Base-by-base conservation (phyloP, 1,140 invertebrate species). In the Pteromalus puparum region DNA sequence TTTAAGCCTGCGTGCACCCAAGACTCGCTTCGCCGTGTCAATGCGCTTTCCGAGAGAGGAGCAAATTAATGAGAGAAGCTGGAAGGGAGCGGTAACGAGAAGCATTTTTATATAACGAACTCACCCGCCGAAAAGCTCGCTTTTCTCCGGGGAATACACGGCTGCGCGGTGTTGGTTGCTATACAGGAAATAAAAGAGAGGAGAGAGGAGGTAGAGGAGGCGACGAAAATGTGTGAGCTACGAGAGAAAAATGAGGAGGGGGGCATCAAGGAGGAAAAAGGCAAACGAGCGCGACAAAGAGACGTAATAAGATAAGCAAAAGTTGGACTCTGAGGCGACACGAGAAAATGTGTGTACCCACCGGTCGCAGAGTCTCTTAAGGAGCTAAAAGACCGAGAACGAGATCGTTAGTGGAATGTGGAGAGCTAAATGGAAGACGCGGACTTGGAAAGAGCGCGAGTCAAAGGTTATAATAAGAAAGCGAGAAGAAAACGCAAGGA, bases 81-180 rank as follows among this genome's bases (percentile, higher is more conserved):
- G 34, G 18, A 38, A 70, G 15, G 67, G 15, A n/a, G 3, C 65
- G 80, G 87, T 85, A 88, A 88, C 86, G 87, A 88, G 86, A 73
- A 82, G 87, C 86, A 88, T 90, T 90, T 88, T 89, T 89, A 78
- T 89, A 83, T 88, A 89, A 89, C 82, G 87, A 89, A 88, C 87
- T 89, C 83, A 80, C 74, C 75, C 87, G 84, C 83, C 87, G 80
- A 86, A 89, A 88, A 61, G 26, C 68, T 30, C 24, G 24, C 15
- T 61, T n/a, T 26, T 84, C 87, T 80, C 85, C 53, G 75, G 86
- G 85, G 86, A 86, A 28, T 34, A 78, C n/a, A 42, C 26, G 38
- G 61, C 24, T 30, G n/a, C n/a, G 74, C 74, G 21, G 42, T 46
- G 28, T 53, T 61, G 30, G n/a, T 13, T 72, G 26, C 30, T 34